Base-by-base conservation (phyloP, 2,797 vertebrate genomes). In the Pseudomugil tenellus region DNA sequence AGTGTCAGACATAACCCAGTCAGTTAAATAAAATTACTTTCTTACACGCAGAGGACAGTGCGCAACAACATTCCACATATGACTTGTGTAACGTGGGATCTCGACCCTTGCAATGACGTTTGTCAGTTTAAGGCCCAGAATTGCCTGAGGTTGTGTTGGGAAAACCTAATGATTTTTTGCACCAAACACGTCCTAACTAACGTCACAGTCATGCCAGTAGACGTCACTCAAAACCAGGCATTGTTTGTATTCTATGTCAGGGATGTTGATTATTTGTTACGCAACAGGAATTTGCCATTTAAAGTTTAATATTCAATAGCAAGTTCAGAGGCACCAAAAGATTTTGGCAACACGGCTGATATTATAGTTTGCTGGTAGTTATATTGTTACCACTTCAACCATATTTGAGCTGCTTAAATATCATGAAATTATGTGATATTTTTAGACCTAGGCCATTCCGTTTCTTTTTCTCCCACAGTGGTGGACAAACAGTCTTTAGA, bases 141-240 rank as follows among this genome's bases (percentile, higher is more conserved):
- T 48, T 51, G 79, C 84, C 73, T 2, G 21, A 46, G 70, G 77
- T 39, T 55, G 41, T 60, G 60, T 31, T 62, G 63, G 63, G 64
- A 71, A 55, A 34, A 4, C 3, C 0, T 80, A 85, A 77, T 76
- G 84, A 88, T 82, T 84, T 84, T 62, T 72, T 21, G 53, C 55
- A 64, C 25, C 58, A 67, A 72, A 51, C 70, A 54, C 21, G 28
- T 51, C 29, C 34, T 70, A 1, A 41, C 70, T 79, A 72, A 79
- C 63, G 35, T 84, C 81, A 79, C 32, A 12, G 46, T 19, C 37
- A 46, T 61, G 58, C n/a, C 52, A 69, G 52, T 53, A 54, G 41
- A 17, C 5, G 32, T 39, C 54, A 37, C 34, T 64, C 48, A 70
- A 49, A 58, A 11, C 26, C 11, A 5, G 11, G 17, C 29, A 70